Conservation (phyloP, 1,140 invertebrate genomes). For the Bombus pascuorum region DNA sequence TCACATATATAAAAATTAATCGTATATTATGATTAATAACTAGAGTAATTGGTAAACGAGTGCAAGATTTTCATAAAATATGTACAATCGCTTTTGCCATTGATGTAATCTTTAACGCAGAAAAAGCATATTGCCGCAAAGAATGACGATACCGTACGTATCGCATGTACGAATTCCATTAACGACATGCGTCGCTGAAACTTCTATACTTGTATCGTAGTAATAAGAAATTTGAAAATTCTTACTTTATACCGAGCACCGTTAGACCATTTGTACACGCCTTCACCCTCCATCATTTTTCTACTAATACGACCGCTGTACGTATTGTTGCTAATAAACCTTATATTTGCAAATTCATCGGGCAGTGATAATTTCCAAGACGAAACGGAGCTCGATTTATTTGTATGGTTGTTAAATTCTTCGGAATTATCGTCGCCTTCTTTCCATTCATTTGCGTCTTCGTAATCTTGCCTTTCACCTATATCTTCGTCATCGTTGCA, state of each 20-base stretch:
- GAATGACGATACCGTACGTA: too few relatives aligned
- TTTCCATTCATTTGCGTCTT: not conserved
- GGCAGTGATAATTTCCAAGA: conserved; percentile 55
- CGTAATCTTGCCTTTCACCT: not conserved
- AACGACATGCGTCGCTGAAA: too few relatives aligned
- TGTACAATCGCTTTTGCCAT: too few relatives aligned
- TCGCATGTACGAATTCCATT: too few relatives aligned
- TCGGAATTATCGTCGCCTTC: not conserved
- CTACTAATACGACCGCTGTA: conserved; percentile 81
- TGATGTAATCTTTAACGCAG: too few relatives aligned
- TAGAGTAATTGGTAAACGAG: not conserved
- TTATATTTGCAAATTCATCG: conserved; percentile 74
- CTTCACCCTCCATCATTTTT: conserved; percentile 83
- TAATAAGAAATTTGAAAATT: not conserved
- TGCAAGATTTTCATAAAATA: too few relatives aligned
- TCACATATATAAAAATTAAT: too few relatives aligned
- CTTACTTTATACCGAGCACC: conserved; percentile 82
- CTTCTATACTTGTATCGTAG: not conserved
- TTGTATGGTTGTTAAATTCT: not conserved
- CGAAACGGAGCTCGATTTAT: not conserved
- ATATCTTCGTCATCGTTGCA: not conserved
- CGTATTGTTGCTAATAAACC: conserved; percentile 79
- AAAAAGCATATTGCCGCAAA: too few relatives aligned
- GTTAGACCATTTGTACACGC: conserved; percentile 83
- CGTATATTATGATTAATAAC: not conserved